phyloP scores from a whole-genome alignment of 2,888 invertebrate genomes.

The Tupiocoris notatus region DNA sequence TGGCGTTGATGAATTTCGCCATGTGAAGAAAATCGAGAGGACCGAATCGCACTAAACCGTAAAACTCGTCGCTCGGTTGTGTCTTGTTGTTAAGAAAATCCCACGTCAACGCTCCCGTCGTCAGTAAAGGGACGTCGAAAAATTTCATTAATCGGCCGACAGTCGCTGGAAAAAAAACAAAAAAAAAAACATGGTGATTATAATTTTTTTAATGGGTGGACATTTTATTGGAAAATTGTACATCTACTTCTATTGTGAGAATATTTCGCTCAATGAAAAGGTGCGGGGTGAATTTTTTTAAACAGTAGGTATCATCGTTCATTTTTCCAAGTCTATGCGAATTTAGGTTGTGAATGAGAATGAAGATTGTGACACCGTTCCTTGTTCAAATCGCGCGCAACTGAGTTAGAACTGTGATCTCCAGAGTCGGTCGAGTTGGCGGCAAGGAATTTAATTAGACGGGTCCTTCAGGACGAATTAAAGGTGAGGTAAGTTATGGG shows the following conservation, averaged over 20 bases:
- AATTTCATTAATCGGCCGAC: slow-evolving; percentile 78
- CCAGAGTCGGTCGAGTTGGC: no score
- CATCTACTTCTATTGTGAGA: no score
- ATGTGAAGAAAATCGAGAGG: slow-evolving; percentile 70
- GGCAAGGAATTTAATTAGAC: no score
- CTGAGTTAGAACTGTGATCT: no score
- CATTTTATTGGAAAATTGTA: background rate
- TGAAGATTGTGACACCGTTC: no score
- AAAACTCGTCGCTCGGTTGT: slow-evolving; percentile 70
- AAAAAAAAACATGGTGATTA: background rate
- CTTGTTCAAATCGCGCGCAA: no score
- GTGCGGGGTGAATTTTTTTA: no score
- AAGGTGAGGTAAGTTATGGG: no score
- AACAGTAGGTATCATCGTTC: no score
- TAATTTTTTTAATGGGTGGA: slow-evolving; percentile 17
- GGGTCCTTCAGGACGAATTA: no score
- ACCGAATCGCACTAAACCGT: slow-evolving; percentile 74
- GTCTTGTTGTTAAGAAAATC: slow-evolving; percentile 74
- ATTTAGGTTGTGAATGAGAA: no score
- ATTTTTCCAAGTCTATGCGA: no score
- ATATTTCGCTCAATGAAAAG: background rate
- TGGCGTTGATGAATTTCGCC: slow-evolving; percentile 66
- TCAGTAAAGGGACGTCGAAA: slow-evolving; percentile 67
- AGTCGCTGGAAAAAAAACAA: slow-evolving; percentile 67
- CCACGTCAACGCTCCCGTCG: slow-evolving; percentile 76